Conservation (phyloP, 2,797 vertebrate genomes). For the Argya squamiceps region DNA sequence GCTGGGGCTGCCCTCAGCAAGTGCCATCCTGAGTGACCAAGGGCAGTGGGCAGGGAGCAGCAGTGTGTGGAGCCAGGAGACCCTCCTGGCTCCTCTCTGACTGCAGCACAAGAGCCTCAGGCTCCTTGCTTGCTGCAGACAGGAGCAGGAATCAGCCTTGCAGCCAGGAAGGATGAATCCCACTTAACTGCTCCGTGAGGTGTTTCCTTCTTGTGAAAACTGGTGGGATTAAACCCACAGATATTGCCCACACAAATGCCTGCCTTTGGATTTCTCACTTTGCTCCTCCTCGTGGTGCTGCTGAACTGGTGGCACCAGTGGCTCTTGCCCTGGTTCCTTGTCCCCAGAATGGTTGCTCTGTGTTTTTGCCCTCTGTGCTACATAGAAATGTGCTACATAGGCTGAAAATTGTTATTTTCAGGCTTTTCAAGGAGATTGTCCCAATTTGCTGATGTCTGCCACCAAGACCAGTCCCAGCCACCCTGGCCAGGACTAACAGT, state of each 20-base stretch:
- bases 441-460: neutral
- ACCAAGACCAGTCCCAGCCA: neutral
- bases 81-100: neutral
- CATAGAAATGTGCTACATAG: too few relatives aligned
- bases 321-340: neutral
- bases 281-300: neutral
- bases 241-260: neutral
- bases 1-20: neutral
- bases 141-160: accelerated
- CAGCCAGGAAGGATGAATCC: neutral
- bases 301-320: neutral
- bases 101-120: neutral
- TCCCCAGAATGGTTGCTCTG: neutral
- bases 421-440: neutral
- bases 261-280: neutral
- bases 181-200: neutral
- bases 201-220: neutral
- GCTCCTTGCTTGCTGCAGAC: neutral
- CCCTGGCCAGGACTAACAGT: accelerated
- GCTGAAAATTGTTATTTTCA: neutral
- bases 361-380: accelerated
- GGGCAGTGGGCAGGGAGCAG: neutral
- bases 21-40: neutral
- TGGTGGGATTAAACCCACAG: neutral
- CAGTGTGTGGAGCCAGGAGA: accelerated